A percentile compares a stretch with the other conserved stretches of the same genome.
phyloP scores from a whole-genome alignment of 2,888 invertebrate species.

The Zaprionus obscuricornis region DNA sequence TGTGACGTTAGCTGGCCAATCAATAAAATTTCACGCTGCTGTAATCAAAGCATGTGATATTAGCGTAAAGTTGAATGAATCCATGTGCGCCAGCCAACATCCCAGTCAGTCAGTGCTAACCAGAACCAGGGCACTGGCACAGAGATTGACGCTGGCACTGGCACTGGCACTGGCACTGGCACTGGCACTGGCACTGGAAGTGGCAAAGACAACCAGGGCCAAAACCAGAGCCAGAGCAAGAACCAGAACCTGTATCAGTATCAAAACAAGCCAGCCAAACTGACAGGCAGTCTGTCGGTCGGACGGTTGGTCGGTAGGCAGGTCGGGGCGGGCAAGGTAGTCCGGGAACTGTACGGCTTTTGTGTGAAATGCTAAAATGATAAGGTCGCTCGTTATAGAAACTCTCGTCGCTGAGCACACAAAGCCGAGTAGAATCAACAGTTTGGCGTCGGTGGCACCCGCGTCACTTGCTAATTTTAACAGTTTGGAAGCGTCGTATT shows the following conservation, averaged over 20 bases:
- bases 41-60: constrained; percentile 82
- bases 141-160: neutral
- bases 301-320: too few relatives aligned
- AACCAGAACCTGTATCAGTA: neutral
- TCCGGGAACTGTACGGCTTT: constrained; percentile 45
- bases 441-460: constrained; percentile 61
- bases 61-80: constrained; percentile 79
- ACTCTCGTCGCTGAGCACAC: constrained; percentile 37
- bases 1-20: constrained; percentile 75
- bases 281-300: constrained; percentile 10
- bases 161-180: neutral
- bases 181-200: constrained; percentile 10
- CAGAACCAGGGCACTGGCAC: constrained; percentile 16
- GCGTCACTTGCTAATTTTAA: constrained; percentile 70
- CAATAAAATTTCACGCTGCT: constrained; percentile 82
- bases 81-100: constrained; percentile 53
- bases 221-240: constrained; percentile 23
- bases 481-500: constrained; percentile 2
- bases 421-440: constrained; percentile 65
- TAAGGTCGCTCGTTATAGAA: constrained; percentile 64
- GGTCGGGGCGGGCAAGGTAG: constrained; percentile 8
- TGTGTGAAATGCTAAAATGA: constrained; percentile 59
- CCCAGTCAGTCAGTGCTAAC: constrained; percentile 33
- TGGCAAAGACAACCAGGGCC: constrained; percentile 18
- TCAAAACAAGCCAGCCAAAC: constrained; percentile 17